Percentiles rank a stretch among this genome's conserved stretches.
Evolutionary conservation across 1,140 invertebrate genomes (phyloP).

Genomic region (Bombus breviceps): DNA sequence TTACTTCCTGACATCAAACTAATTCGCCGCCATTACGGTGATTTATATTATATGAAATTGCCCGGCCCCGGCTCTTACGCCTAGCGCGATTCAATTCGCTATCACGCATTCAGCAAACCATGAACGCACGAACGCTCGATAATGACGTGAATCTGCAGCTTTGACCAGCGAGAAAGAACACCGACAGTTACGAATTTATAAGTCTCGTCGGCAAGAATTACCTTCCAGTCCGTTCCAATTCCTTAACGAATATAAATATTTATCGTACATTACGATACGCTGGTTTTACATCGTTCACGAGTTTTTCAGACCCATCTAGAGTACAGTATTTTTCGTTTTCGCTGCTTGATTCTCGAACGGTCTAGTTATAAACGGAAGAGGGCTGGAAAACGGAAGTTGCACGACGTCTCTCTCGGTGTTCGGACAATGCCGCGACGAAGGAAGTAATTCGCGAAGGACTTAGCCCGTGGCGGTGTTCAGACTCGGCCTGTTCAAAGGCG

Average conservation of each 20-base stretch:
- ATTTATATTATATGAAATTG: slow-evolving; percentile 52
- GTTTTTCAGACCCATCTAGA: background rate
- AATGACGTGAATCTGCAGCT: slow-evolving; percentile 19
- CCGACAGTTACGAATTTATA: background rate
- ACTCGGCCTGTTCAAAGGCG: slow-evolving; percentile 59
- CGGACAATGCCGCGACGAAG: slow-evolving; percentile 65
- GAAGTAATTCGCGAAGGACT: slow-evolving; percentile 71
- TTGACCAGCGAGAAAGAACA: slow-evolving; percentile 23
- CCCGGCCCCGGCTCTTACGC: background rate
- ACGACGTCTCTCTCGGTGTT: slow-evolving; percentile 45
- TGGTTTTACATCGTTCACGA: background rate
- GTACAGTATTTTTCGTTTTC: background rate
- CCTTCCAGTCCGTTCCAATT: background rate
- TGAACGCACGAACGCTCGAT: slow-evolving; percentile 50
- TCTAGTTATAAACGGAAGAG: background rate
- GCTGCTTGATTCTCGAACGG: background rate
- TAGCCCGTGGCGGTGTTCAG: slow-evolving; percentile 58
- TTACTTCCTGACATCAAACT: slow-evolving; percentile 48
- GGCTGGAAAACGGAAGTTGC: slow-evolving; percentile 25
- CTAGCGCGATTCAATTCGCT: slow-evolving; percentile 40
- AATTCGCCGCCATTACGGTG: slow-evolving; percentile 47
- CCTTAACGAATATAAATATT: background rate
- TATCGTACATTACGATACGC: too few species aligned
- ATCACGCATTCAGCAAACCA: slow-evolving; percentile 43
- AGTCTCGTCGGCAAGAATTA: background rate